A percentile compares a stretch with the other conserved stretches of the same genome.
Evolutionary conservation across 2,113 vertebrate genomes (phyloP).

Genomic region (Polypterus bichir): DNA sequence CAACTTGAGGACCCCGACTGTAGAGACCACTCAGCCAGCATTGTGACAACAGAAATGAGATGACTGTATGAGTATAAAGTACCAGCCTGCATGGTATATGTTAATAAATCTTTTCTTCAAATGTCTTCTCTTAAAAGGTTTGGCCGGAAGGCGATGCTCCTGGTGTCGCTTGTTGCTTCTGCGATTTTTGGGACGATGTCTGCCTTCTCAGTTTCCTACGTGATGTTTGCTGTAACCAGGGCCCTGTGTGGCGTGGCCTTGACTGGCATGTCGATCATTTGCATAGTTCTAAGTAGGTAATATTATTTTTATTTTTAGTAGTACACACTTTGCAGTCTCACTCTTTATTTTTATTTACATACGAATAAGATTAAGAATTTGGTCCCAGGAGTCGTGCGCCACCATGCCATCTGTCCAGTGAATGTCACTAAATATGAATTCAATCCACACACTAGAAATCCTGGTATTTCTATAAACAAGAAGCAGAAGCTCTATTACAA

Average conservation of each 20-base stretch:
- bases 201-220: constrained; percentile 50
- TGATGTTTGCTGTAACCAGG: constrained; percentile 54
- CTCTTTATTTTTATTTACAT: neutral
- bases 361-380: no score
- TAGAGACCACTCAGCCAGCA: no score
- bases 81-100: no score
- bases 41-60: no score
- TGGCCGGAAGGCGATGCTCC: constrained; percentile 42
- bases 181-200: constrained; percentile 25
- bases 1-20: no score
- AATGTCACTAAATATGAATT: no score
- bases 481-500: no score
- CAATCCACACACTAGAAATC: no score
- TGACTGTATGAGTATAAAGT: no score
- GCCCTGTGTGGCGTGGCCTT: constrained; percentile 52
- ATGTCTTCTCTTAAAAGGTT: constrained; percentile 37
- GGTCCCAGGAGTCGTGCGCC: no score
- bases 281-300: constrained; percentile 51
- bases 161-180: constrained; percentile 30
- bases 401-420: no score
- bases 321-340: neutral
- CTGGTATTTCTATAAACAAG: no score
- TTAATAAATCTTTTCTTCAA: neutral
- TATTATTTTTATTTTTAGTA: neutral
- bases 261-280: constrained; percentile 57